Percentiles rank a stretch among this genome's conserved stretches.
phyloP scores from a whole-genome alignment of 2,113 vertebrate genomes.

The Macroglossus sobrinus region DNA sequence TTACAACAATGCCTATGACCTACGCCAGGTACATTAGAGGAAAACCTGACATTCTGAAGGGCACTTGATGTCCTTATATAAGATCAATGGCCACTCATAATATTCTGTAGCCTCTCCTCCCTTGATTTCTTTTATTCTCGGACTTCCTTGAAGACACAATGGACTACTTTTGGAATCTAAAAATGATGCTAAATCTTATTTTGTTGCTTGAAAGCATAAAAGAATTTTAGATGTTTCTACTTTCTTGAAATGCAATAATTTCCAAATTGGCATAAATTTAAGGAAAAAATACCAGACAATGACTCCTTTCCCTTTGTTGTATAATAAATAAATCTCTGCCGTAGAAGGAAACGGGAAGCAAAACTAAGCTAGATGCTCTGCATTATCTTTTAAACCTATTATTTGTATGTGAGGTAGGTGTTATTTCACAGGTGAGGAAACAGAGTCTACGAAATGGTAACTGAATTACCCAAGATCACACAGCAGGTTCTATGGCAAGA shows the following conservation, averaged over 20 bases:
- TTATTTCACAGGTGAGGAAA: conserved; percentile 39
- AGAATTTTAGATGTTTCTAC: background rate
- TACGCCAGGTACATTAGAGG: background rate
- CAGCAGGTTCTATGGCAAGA: background rate
- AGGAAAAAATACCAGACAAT: background rate
- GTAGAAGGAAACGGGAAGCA: background rate
- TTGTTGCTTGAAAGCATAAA: background rate
- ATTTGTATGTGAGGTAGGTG: conserved; percentile 1
- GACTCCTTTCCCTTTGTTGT: background rate
- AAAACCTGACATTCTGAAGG: background rate
- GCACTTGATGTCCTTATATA: background rate
- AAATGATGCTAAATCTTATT: background rate
- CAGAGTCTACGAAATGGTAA: background rate
- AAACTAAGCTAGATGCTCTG: background rate
- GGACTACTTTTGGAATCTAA: background rate
- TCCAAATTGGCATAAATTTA: background rate
- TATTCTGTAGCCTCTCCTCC: background rate
- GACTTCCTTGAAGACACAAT: background rate
- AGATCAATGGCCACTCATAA: background rate
- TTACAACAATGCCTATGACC: background rate
- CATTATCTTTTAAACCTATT: background rate
- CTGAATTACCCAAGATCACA: background rate
- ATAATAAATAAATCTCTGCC: background rate
- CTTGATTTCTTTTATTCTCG: background rate
- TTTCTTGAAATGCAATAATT: conserved; percentile 2